A percentile compares a stretch with the other conserved stretches of the same genome.
Evolutionary conservation across 2,797 vertebrate genomes (phyloP).

Genomic region (Furcifer pardalis): DNA sequence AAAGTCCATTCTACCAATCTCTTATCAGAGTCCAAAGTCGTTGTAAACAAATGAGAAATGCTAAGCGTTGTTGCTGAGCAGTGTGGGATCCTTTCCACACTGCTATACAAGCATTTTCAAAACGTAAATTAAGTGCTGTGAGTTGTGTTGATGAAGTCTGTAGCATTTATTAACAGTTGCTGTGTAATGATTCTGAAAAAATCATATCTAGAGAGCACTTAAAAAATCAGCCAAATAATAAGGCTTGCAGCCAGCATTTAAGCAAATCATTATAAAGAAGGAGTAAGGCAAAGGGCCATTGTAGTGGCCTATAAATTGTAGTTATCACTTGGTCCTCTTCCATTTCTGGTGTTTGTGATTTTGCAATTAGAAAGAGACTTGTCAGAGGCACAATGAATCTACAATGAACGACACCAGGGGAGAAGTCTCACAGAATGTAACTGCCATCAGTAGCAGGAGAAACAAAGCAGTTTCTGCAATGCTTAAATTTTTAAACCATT

Average conservation of each 20-base stretch:
- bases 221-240: slow-evolving; percentile 28
- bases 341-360: slow-evolving; percentile 34
- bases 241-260: slow-evolving; percentile 18
- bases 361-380: slow-evolving; percentile 22
- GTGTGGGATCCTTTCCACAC: background rate
- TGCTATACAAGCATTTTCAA: background rate
- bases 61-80: background rate
- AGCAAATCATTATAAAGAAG: slow-evolving; percentile 14
- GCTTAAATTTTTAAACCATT: slow-evolving; percentile 22
- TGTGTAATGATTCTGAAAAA: slow-evolving; percentile 3
- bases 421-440: slow-evolving; percentile 9
- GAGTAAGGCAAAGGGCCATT: background rate
- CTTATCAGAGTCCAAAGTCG: background rate
- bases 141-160: slow-evolving; percentile 1
- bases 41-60: background rate
- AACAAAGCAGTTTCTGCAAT: slow-evolving; percentile 39
- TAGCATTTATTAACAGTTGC: slow-evolving; percentile 14
- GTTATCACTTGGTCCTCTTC: slow-evolving; percentile 5
- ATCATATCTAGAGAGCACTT: slow-evolving; percentile 22
- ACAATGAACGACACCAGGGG: slow-evolving; percentile 5
- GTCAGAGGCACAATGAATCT: background rate
- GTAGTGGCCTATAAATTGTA: slow-evolving; percentile 8
- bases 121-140: background rate
- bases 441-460: slow-evolving; percentile 7
- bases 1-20: background rate